Evolutionary conservation across 1,140 invertebrate species (phyloP).

Genomic region (Maconellicoccus hirsutus): DNA sequence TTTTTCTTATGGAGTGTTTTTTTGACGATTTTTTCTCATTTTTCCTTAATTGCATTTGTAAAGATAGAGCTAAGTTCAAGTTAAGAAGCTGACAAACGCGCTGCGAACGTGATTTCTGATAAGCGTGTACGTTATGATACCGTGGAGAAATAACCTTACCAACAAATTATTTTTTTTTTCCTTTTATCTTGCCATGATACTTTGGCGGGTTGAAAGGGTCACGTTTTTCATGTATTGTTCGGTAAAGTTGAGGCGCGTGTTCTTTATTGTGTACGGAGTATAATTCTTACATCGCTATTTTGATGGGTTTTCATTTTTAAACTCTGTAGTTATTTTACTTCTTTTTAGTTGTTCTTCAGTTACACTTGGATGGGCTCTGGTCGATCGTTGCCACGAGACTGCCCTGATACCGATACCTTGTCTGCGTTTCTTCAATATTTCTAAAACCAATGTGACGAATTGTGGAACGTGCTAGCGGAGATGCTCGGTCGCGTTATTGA

Average conservation of each 20-base stretch:
- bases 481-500: slow-evolving; percentile 12
- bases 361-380: slow-evolving; percentile 16
- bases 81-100: slow-evolving; percentile 21
- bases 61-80: slow-evolving; percentile 21
- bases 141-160: slow-evolving; percentile 21
- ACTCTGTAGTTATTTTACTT: slow-evolving; percentile 11
- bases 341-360: neutral
- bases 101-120: slow-evolving; percentile 15
- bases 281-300: slow-evolving; percentile 17
- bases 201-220: slow-evolving; percentile 15
- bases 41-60: slow-evolving; percentile 21
- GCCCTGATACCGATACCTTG: slow-evolving; percentile 20
- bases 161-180: slow-evolving; percentile 13
- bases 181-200: neutral
- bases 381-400: slow-evolving; percentile 17
- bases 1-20: slow-evolving; percentile 1
- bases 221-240: slow-evolving; percentile 17
- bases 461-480: slow-evolving; percentile 24
- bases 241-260: slow-evolving; percentile 19
- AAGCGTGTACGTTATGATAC: slow-evolving; percentile 21
- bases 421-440: neutral
- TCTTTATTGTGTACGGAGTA: slow-evolving; percentile 14
- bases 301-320: slow-evolving; percentile 14
- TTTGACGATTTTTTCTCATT: neutral
- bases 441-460: slow-evolving; percentile 27